These are phyloP conservation scores for Silurus lanzhouensis DNA, from an alignment of 2,797 vertebrate species.

Conservation along the genomic window DNA sequence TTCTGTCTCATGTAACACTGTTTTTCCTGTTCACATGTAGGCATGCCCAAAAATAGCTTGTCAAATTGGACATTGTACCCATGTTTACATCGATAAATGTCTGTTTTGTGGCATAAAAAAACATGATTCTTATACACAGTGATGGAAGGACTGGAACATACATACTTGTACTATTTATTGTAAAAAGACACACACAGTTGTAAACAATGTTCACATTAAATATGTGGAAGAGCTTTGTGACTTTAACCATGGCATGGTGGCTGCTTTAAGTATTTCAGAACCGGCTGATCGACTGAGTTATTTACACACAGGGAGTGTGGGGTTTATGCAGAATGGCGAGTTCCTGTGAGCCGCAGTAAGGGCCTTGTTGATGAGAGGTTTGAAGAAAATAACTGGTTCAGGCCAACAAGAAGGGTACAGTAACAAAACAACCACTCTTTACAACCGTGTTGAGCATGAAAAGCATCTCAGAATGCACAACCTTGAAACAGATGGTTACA, in stretches of 20 bases:
- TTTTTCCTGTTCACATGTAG: conserved; percentile 7
- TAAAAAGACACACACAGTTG: background rate
- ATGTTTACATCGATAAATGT: background rate
- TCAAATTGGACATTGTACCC: background rate
- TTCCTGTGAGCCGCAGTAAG: background rate
- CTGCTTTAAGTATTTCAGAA: background rate
- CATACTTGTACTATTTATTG: background rate
- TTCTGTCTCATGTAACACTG: background rate
- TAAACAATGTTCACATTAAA: background rate
- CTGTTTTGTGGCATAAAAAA: background rate
- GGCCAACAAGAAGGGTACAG: background rate
- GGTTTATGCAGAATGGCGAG: background rate
- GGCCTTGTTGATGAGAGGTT: background rate
- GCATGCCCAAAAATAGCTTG: conserved; percentile 12
- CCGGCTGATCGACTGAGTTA: background rate
- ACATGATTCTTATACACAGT: background rate
- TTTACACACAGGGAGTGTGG: background rate
- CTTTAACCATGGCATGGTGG: background rate
- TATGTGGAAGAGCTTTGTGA: background rate
- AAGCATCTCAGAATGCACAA: background rate
- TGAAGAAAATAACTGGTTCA: background rate
- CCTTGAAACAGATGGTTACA: background rate
- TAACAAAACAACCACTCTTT: background rate
- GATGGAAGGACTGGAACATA: background rate
- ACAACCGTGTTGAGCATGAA: too few species aligned